Conservation (phyloP, 2,888 invertebrate species). For the Drosophila anomelani region DNA sequence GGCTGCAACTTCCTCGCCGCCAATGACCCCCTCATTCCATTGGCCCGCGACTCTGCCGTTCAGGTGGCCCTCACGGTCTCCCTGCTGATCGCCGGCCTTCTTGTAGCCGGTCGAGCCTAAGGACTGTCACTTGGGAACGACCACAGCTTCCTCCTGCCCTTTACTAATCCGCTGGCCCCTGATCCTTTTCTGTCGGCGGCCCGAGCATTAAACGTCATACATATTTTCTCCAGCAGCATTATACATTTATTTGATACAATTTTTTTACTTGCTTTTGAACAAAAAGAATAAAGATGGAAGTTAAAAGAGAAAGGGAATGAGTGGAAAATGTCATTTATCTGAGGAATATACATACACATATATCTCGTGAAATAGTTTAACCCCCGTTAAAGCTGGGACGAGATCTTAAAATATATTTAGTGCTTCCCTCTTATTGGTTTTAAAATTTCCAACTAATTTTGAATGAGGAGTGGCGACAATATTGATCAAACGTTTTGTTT, state of each 20-base stretch:
- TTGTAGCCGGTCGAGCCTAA: constrained; percentile 44
- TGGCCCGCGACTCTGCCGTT: constrained; percentile 76
- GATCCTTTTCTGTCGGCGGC: constrained; percentile 2
- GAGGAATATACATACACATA: background rate
- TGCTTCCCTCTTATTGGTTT: too few relatives aligned
- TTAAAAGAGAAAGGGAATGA: background rate
- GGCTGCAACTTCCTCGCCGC: constrained; percentile 80
- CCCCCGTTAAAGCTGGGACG: background rate
- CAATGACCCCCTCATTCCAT: constrained; percentile 69
- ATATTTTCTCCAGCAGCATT: constrained; percentile 12
- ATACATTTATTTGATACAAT: constrained; percentile 3
- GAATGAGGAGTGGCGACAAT: constrained; percentile 13
- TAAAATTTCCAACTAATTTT: background rate
- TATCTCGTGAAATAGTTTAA: background rate
- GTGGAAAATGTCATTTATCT: background rate
- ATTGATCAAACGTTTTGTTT: constrained; percentile 35
- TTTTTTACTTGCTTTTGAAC: constrained; percentile 22
- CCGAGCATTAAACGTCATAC: constrained; percentile 2
- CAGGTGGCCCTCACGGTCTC: constrained; percentile 52
- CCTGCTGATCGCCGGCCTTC: constrained; percentile 55
- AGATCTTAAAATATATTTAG: background rate
- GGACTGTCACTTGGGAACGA: background rate
- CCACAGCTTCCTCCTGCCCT: constrained; percentile 7
- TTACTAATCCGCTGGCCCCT: too few relatives aligned
- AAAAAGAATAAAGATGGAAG: constrained; percentile 33